Conservation (phyloP, 2,888 invertebrate species). For the Bibio marci region DNA sequence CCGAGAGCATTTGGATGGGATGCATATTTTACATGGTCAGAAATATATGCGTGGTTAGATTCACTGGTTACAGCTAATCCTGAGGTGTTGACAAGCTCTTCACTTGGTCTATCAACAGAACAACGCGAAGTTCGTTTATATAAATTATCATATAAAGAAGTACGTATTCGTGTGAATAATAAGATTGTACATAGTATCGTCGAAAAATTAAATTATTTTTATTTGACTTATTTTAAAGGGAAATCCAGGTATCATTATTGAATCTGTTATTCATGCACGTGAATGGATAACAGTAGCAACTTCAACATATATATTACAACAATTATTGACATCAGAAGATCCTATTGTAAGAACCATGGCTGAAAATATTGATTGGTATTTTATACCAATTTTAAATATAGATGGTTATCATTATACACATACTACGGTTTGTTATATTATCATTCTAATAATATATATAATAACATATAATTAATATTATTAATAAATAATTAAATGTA, state of each 20-base stretch:
- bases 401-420: conserved; percentile 58
- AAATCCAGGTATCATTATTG: conserved; percentile 41
- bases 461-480: too few relatives aligned
- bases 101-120: conserved; percentile 31
- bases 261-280: conserved; percentile 45
- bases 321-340: conserved; percentile 44
- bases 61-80: conserved; percentile 27
- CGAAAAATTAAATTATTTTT: too few relatives aligned
- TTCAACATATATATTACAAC: conserved; percentile 49
- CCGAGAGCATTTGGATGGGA: conserved; percentile 18
- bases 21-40: conserved; percentile 8
- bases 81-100: conserved; percentile 24
- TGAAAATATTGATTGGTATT: conserved; percentile 54
- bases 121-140: conserved; percentile 29
- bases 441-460: too few relatives aligned
- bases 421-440: conserved; percentile 33
- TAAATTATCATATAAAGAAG: conserved; percentile 11
- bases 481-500: too few relatives aligned
- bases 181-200: too few relatives aligned
- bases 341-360: conserved; percentile 36
- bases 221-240: conserved; percentile 15
- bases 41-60: conserved; percentile 35
- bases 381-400: conserved; percentile 54
- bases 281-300: conserved; percentile 62
- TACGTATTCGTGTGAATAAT: not conserved